Conservation (phyloP, 2,888 invertebrate species). For the Flexamia atlantica region DNA sequence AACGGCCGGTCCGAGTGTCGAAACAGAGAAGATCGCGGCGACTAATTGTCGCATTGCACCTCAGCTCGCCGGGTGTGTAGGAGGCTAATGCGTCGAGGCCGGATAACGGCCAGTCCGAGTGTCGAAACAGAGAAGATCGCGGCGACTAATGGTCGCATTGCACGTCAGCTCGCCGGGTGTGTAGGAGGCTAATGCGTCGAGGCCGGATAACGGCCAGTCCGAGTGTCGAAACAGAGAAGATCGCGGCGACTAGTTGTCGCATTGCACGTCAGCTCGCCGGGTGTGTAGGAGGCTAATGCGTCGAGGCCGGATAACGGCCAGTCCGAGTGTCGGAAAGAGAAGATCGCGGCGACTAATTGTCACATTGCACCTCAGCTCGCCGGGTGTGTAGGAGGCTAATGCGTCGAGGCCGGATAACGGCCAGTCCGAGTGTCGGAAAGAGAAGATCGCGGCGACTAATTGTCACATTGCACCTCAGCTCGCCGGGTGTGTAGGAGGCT, state of each 20-base stretch:
- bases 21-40: neutral
- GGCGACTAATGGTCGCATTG: neutral
- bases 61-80: constrained; percentile 11
- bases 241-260: neutral
- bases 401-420: no score
- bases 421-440: neutral
- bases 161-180: neutral
- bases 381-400: constrained; percentile 10
- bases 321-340: neutral
- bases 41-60: neutral
- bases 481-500: constrained; percentile 7
- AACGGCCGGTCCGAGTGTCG: neutral
- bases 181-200: constrained; percentile 11
- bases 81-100: no score
- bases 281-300: constrained; percentile 7
- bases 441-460: neutral
- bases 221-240: neutral
- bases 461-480: neutral
- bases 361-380: neutral
- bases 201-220: no score
- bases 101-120: no score
- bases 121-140: neutral
- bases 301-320: no score
- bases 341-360: neutral
- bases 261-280: neutral